These are phyloP conservation scores for Tiphia femorata DNA, from an alignment of 2,888 invertebrate genomes.

Conservation along the genomic window DNA sequence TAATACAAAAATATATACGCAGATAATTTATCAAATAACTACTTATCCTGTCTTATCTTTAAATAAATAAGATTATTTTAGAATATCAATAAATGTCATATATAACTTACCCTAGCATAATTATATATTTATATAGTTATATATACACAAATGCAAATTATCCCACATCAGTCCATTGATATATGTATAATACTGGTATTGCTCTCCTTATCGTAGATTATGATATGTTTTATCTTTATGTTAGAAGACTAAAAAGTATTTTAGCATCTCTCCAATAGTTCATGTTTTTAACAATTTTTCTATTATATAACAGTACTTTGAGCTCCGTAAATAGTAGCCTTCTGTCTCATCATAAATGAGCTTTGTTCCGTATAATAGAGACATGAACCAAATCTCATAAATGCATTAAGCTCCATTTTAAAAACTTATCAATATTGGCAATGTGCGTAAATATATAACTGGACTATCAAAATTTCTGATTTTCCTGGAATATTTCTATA, in stretches of 20 bases:
- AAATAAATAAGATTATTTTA: no score
- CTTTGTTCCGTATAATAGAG: no score
- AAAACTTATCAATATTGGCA: no score
- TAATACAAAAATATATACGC: no score
- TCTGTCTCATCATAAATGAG: not conserved
- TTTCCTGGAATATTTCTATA: no score
- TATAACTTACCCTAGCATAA: not conserved
- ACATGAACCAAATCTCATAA: no score
- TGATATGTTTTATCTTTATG: not conserved
- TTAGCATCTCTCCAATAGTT: not conserved
- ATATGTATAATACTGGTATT: not conserved
- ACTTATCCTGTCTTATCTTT: not conserved
- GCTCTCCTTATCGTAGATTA: no score
- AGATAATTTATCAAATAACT: no score
- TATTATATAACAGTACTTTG: not conserved
- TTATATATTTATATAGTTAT: not conserved
- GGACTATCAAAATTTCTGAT: no score
- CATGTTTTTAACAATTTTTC: not conserved
- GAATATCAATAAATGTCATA: not conserved
- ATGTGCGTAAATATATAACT: no score
- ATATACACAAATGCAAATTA: not conserved
- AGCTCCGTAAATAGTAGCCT: not conserved
- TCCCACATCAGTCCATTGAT: not conserved
- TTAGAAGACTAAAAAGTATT: not conserved
- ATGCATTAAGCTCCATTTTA: no score